These are phyloP conservation scores for Drosophila mimetica DNA, from an alignment of 2,888 invertebrate genomes.

Conservation along the genomic window DNA sequence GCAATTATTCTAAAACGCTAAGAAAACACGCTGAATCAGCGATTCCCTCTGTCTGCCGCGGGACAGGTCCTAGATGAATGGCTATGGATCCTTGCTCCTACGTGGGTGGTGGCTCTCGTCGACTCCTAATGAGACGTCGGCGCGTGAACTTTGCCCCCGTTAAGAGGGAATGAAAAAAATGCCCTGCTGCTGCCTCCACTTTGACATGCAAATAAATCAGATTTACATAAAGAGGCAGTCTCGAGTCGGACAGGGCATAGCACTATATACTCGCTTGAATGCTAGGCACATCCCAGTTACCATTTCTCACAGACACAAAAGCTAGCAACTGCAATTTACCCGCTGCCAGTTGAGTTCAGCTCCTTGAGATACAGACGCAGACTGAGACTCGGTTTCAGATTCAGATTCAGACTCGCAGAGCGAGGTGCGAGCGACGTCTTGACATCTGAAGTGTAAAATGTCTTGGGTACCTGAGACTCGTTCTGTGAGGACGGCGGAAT, in stretches of 20 bases:
- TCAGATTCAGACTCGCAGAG: slow-evolving; percentile 8
- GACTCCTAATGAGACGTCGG: slow-evolving; percentile 56
- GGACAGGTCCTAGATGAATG: slow-evolving; percentile 23
- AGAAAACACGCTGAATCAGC: slow-evolving; percentile 58
- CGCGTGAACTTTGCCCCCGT: slow-evolving; percentile 4
- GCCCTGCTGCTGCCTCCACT: slow-evolving; percentile 53
- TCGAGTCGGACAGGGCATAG: slow-evolving; percentile 25
- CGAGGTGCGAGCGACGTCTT: slow-evolving; percentile 23
- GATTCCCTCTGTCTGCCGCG: slow-evolving; percentile 17
- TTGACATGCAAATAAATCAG: slow-evolving; percentile 81
- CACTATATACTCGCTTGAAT: slow-evolving; percentile 41
- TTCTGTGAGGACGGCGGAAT: not conserved
- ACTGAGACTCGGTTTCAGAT: slow-evolving; percentile 12
- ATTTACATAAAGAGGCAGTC: slow-evolving; percentile 69
- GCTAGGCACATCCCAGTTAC: slow-evolving; percentile 54
- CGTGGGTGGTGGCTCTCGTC: slow-evolving; percentile 16
- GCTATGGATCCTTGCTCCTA: not conserved
- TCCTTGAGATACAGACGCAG: slow-evolving; percentile 24
- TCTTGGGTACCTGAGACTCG: slow-evolving; percentile 13
- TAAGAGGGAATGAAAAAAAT: slow-evolving; percentile 28
- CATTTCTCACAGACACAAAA: slow-evolving; percentile 38
- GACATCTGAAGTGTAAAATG: slow-evolving; percentile 50
- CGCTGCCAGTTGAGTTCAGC: slow-evolving; percentile 23
- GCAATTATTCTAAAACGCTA: slow-evolving; percentile 76
- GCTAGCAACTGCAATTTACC: slow-evolving; percentile 30